A percentile compares a stretch with the other conserved stretches of the same genome.
Evolutionary conservation across 2,797 vertebrate species (phyloP).

Genomic region (Myotis vivesi): DNA sequence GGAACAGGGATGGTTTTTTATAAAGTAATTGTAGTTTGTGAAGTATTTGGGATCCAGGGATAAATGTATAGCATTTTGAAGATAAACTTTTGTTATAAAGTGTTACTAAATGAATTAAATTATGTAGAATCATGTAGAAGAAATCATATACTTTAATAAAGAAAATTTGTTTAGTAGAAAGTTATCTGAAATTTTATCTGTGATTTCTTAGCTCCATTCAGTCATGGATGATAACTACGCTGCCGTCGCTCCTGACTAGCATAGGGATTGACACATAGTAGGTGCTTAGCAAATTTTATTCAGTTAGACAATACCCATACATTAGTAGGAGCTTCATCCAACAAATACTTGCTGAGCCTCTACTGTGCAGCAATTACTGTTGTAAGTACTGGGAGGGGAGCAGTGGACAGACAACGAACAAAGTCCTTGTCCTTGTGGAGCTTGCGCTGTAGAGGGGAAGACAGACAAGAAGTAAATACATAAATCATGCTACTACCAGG

Average conservation of each 20-base stretch:
- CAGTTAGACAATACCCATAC: not conserved
- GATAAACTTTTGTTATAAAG: constrained; percentile 23
- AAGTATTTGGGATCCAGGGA: not conserved
- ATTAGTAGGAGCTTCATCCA: not conserved
- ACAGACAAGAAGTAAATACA: not conserved
- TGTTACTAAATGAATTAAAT: constrained; percentile 6
- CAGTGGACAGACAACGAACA: not conserved
- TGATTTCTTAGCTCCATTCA: not conserved
- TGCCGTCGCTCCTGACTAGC: not conserved
- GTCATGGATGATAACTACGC: not conserved
- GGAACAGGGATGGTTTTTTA: not conserved
- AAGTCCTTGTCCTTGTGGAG: not conserved
- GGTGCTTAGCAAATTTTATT: not conserved
- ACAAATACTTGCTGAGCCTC: not conserved
- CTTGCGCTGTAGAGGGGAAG: not conserved
- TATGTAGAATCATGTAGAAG: not conserved
- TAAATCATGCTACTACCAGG: not conserved
- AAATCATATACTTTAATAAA: constrained; percentile 47
- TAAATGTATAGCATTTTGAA: not conserved
- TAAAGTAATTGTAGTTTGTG: not conserved
- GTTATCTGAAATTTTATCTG: constrained; percentile 43
- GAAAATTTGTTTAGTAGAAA: not conserved
- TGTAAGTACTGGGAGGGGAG: not conserved
- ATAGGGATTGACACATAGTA: not conserved
- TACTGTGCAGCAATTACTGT: not conserved